Conservation (phyloP, 2,797 vertebrate genomes). For the Sebastiscus albofasciatus region DNA sequence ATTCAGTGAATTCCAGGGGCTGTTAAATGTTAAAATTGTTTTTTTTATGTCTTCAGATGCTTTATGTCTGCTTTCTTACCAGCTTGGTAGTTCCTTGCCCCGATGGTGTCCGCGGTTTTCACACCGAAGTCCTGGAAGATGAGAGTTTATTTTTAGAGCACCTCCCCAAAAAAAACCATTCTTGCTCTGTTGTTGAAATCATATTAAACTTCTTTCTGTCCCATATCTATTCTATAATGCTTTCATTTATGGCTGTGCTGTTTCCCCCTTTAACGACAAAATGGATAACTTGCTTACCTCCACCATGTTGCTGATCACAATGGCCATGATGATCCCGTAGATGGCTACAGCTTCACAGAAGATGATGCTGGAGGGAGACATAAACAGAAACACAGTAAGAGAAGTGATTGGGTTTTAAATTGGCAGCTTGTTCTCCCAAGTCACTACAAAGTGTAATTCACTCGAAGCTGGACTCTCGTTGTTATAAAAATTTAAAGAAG, state of each 20-base stretch:
- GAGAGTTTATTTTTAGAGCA: slow-evolving; percentile 27
- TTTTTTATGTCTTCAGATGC: background rate
- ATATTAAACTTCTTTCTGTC: background rate
- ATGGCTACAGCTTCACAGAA: slow-evolving; percentile 99
- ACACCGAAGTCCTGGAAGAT: slow-evolving; percentile 87
- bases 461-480: no score
- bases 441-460: background rate
- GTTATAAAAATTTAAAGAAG: no score
- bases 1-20: background rate
- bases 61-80: slow-evolving; percentile 77
- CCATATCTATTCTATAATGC: background rate
- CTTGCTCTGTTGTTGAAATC: background rate
- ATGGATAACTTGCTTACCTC: slow-evolving; percentile 84
- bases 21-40: background rate
- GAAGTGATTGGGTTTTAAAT: background rate
- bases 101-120: slow-evolving; percentile 91
- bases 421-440: background rate
- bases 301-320: slow-evolving; percentile 98
- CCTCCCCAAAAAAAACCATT: background rate
- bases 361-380: slow-evolving; percentile 88
- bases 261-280: background rate
- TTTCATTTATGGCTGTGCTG: background rate
- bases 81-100: slow-evolving; percentile 93
- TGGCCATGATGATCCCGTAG: slow-evolving; percentile 99
- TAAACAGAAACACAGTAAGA: background rate